Evolutionary conservation across 1,140 invertebrate genomes (phyloP).

Genomic region (Macrostomum lignano): DNA sequence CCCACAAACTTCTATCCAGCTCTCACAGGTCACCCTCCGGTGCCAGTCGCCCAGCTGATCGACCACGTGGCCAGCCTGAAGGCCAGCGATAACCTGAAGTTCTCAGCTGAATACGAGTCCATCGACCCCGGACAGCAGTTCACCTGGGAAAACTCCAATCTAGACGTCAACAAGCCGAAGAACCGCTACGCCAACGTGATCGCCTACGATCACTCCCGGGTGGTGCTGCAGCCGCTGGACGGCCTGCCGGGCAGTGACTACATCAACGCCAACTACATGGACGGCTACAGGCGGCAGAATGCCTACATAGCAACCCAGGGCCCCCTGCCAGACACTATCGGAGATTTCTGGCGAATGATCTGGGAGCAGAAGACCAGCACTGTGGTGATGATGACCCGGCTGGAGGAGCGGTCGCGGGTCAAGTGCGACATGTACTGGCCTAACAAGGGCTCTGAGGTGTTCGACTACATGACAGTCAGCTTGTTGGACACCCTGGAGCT

Average conservation of each 20-base stretch:
- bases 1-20: no score
- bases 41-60: slow-evolving; percentile 61
- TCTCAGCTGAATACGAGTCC: slow-evolving; percentile 38
- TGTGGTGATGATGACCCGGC: slow-evolving; percentile 87
- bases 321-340: slow-evolving; percentile 67
- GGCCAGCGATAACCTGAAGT: slow-evolving; percentile 78
- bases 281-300: slow-evolving; percentile 8
- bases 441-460: slow-evolving; percentile 51
- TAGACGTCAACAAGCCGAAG: slow-evolving; percentile 78
- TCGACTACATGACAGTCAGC: slow-evolving; percentile 43
- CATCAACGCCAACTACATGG: slow-evolving; percentile 51
- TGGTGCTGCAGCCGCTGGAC: slow-evolving; percentile 42
- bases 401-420: slow-evolving; percentile 86
- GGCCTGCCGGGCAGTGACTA: slow-evolving; percentile 41
- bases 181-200: slow-evolving; percentile 90
- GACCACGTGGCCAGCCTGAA: slow-evolving; percentile 84
- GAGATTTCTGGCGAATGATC: slow-evolving; percentile 96
- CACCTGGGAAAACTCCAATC: slow-evolving; percentile 82
- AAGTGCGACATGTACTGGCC: slow-evolving; percentile 46
- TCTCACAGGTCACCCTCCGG: slow-evolving; percentile 43
- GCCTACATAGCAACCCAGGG: slow-evolving; percentile 31
- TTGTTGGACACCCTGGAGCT: slow-evolving; percentile 65
- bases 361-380: slow-evolving; percentile 99
- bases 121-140: slow-evolving; percentile 59
- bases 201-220: slow-evolving; percentile 76